phyloP scores from a whole-genome alignment of 2,888 invertebrate genomes.

The Drosophila mercatorum region DNA sequence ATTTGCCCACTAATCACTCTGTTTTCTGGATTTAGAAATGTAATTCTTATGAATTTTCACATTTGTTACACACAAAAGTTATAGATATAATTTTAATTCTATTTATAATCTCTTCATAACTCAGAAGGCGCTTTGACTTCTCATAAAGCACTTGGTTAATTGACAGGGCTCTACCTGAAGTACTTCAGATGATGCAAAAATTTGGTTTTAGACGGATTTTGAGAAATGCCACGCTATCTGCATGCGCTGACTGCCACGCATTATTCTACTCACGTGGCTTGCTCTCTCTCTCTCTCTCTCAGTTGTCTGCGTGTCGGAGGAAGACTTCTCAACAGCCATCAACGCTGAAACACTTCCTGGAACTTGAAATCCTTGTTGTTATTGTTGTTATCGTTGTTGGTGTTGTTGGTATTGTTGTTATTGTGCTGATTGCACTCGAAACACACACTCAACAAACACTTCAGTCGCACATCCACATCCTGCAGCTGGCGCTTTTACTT shows the following conservation, averaged over 20 bases:
- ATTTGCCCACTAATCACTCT: too few relatives aligned
- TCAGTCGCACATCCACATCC: constrained; percentile 52
- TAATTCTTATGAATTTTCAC: too few relatives aligned
- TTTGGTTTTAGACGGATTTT: constrained; percentile 1
- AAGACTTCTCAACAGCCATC: constrained; percentile 55
- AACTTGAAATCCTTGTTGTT: constrained; percentile 36
- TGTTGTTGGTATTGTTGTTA: constrained; percentile 37
- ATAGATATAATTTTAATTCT: too few relatives aligned
- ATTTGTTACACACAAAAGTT: too few relatives aligned
- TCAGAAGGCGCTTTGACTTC: too few relatives aligned
- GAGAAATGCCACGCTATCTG: constrained; percentile 13
- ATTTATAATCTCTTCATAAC: too few relatives aligned
- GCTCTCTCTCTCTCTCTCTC: constrained; percentile 5
- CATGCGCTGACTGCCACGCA: constrained; percentile 15
- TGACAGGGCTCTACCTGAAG: too few relatives aligned
- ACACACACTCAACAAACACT: constrained; percentile 68
- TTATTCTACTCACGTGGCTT: constrained; percentile 21
- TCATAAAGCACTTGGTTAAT: background rate
- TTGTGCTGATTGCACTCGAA: constrained; percentile 72
- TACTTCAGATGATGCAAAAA: background rate
- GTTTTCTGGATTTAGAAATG: too few relatives aligned
- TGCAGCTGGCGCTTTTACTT: constrained; percentile 50
- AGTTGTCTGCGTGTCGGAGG: constrained; percentile 29
- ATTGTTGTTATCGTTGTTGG: constrained; percentile 16
- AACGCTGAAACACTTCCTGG: constrained; percentile 55